phyloP scores from a whole-genome alignment of 2,113 vertebrate species.

The Onychostoma macrolepis region DNA sequence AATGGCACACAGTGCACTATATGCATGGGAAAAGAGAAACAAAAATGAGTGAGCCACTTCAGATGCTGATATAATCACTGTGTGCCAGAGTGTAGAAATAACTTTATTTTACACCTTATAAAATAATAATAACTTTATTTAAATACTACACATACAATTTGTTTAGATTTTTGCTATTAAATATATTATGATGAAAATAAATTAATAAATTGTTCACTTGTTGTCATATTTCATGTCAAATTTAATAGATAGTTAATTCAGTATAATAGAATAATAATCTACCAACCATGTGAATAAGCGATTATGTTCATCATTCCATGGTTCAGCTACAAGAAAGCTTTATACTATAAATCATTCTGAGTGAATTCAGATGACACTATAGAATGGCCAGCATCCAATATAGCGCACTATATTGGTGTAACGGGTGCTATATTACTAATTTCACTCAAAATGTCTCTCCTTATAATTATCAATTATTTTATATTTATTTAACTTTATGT shows the following conservation, averaged over 20 bases:
- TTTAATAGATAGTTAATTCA: not conserved
- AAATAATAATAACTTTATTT: not conserved
- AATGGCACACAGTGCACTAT: not conserved
- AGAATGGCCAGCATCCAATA: not conserved
- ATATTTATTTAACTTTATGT: no score
- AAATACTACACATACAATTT: not conserved
- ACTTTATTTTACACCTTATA: not conserved
- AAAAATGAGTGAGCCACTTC: not conserved
- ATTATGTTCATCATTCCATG: no score
- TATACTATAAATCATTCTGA: not conserved
- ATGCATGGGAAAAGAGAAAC: not conserved
- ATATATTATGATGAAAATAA: not conserved
- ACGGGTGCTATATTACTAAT: no score
- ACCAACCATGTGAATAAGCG: not conserved
- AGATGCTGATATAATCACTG: not conserved
- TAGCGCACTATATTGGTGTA: not conserved
- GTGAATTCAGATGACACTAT: not conserved
- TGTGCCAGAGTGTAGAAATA: not conserved
- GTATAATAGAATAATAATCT: not conserved
- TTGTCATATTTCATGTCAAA: not conserved
- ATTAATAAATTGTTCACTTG: not conserved
- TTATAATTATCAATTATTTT: no score
- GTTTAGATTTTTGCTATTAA: not conserved
- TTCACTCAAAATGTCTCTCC: no score
- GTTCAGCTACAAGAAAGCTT: not conserved